Conservation (phyloP, 2,113 vertebrate species). For the Lycocorax pyrrhopterus region DNA sequence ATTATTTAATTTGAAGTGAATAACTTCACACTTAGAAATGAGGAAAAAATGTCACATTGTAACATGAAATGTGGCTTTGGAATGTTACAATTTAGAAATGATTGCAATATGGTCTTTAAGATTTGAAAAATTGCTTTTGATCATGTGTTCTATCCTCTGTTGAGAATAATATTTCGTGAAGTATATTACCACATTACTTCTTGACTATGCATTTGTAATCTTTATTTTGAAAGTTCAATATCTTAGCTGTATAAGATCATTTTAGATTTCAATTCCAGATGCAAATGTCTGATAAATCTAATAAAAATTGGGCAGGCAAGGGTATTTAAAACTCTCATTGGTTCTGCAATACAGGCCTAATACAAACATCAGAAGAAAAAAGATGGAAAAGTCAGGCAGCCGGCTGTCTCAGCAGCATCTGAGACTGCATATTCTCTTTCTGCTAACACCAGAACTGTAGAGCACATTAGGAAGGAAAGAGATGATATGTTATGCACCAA, state of each 20-base stretch:
- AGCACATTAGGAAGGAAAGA: conserved; percentile 26
- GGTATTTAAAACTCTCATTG: conserved; percentile 52
- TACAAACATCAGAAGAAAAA: background rate
- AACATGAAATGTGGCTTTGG: background rate
- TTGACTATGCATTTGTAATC: conserved; percentile 20
- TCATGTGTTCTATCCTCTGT: background rate
- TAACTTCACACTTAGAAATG: background rate
- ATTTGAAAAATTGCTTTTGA: conserved; percentile 24
- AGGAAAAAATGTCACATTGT: background rate
- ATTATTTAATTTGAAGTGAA: background rate
- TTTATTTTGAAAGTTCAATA: conserved; percentile 30
- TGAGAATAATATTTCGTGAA: conserved; percentile 14
- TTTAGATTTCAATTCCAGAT: conserved; percentile 18
- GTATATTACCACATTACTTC: background rate
- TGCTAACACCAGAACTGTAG: background rate
- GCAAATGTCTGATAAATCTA: conserved; percentile 49
- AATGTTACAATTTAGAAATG: conserved; percentile 11
- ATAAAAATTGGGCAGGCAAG: conserved; percentile 47
- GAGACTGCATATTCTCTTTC: conserved; percentile 27
- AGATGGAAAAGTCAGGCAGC: conserved; percentile 1
- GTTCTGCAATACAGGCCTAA: background rate
- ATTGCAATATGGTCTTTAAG: conserved; percentile 2
- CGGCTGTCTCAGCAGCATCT: background rate
- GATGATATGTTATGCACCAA: background rate
- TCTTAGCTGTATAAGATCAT: background rate